Conservation (phyloP, 2,888 invertebrate genomes). For the Globia sparganii region DNA sequence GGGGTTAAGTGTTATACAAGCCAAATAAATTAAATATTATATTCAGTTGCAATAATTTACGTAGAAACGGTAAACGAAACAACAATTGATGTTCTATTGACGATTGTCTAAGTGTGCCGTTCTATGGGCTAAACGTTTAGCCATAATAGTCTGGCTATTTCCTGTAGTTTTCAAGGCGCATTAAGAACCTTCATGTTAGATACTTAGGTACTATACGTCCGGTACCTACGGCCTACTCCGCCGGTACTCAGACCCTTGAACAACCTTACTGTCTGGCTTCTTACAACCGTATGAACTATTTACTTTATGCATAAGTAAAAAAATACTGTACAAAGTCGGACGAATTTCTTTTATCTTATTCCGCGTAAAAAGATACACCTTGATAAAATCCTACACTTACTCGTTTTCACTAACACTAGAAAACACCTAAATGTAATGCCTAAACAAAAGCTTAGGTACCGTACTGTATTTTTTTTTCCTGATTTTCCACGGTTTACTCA, state of each 20-base stretch:
- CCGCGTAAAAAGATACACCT: neutral
- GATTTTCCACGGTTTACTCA: neutral
- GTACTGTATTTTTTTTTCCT: too few relatives aligned
- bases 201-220: neutral
- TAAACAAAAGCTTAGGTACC: too few relatives aligned
- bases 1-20: neutral
- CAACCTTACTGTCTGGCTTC: neutral
- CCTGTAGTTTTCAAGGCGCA: neutral
- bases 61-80: constrained; percentile 10
- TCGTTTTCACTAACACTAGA: neutral
- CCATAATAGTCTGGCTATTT: neutral
- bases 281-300: neutral
- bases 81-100: constrained; percentile 6
- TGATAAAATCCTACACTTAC: neutral
- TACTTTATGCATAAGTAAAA: neutral
- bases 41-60: constrained; percentile 2
- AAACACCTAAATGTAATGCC: neutral
- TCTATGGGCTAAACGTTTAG: neutral
- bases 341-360: neutral
- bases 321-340: neutral
- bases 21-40: neutral
- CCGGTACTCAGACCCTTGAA: neutral
- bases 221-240: too few relatives aligned
- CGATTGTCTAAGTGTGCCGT: constrained; percentile 1
- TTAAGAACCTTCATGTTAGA: neutral